phyloP scores from a whole-genome alignment of 2,113 vertebrate species.

The Telmatochromis sp. region DNA sequence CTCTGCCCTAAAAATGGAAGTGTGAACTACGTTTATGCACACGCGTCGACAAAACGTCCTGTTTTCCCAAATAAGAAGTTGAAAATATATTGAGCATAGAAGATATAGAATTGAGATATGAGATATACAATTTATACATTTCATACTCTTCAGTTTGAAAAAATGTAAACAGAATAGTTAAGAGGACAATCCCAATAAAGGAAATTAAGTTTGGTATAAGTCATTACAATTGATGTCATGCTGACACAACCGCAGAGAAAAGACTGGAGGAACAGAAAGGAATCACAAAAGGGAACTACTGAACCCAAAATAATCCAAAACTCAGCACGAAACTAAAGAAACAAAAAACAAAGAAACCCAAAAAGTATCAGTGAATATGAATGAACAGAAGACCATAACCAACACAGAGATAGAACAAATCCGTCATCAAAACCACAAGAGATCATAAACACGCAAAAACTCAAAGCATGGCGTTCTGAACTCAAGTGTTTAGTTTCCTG shows the following conservation, averaged over 20 bases:
- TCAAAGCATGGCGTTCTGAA: neutral
- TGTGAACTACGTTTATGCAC: neutral
- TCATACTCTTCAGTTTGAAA: neutral
- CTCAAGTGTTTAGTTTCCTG: slow-evolving; percentile 81
- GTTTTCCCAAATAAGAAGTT: neutral
- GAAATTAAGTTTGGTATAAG: neutral
- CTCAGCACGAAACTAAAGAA: neutral
- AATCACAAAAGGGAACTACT: neutral
- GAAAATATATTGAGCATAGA: neutral
- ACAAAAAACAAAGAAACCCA: neutral
- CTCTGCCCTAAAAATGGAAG: neutral
- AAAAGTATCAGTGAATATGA: neutral
- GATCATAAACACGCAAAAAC: neutral
- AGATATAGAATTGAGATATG: neutral
- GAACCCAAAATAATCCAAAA: neutral
- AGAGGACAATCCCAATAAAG: neutral
- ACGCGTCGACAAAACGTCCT: rapidly evolving
- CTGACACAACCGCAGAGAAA: neutral
- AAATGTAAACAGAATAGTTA: neutral
- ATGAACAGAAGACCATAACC: neutral
- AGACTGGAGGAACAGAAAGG: neutral
- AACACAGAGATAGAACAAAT: neutral
- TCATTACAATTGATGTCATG: neutral
- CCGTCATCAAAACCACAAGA: neutral
- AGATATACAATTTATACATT: neutral